Evolutionary conservation across 2,888 invertebrate genomes (phyloP).

Genomic region (Zygogramma bicolorata): DNA sequence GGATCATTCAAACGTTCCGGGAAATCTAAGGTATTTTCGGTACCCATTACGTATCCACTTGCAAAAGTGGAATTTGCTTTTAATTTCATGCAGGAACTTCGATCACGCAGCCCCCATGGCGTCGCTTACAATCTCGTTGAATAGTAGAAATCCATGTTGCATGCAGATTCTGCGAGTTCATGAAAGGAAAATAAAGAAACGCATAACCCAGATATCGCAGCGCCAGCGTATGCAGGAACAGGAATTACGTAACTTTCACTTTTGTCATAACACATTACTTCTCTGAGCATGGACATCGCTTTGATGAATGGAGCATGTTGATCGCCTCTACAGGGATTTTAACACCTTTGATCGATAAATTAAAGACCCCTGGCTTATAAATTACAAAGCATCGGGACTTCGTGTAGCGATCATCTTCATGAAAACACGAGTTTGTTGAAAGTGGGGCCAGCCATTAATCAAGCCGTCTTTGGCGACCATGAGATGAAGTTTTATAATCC

Average conservation of each 20-base stretch:
- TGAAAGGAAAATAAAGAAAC: slow-evolving; percentile 19
- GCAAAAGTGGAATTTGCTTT: too few relatives aligned
- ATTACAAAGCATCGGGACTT: neutral
- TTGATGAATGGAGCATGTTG: slow-evolving; percentile 20
- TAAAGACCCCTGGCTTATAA: slow-evolving; percentile 9
- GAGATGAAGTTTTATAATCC: too few relatives aligned
- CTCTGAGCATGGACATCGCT: slow-evolving; percentile 9
- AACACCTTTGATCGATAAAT: slow-evolving; percentile 33
- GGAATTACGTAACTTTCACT: slow-evolving; percentile 34
- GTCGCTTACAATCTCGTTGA: neutral
- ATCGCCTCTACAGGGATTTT: slow-evolving; percentile 21
- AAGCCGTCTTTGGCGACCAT: too few relatives aligned
- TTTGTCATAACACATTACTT: slow-evolving; percentile 14
- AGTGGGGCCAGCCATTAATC: too few relatives aligned
- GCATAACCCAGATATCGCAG: slow-evolving; percentile 30
- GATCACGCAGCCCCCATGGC: neutral
- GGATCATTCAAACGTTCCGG: too few relatives aligned
- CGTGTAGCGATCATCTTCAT: neutral
- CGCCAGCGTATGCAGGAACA: slow-evolving; percentile 24
- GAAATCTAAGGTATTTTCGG: too few relatives aligned
- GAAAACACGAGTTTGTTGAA: too few relatives aligned
- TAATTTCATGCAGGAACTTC: too few relatives aligned
- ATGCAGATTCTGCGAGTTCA: neutral
- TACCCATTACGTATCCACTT: too few relatives aligned
- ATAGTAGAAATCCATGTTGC: neutral